A percentile compares a stretch with the other conserved stretches of the same genome.
phyloP scores from a whole-genome alignment of 2,797 vertebrate species.

The Sebastes glaucus region DNA sequence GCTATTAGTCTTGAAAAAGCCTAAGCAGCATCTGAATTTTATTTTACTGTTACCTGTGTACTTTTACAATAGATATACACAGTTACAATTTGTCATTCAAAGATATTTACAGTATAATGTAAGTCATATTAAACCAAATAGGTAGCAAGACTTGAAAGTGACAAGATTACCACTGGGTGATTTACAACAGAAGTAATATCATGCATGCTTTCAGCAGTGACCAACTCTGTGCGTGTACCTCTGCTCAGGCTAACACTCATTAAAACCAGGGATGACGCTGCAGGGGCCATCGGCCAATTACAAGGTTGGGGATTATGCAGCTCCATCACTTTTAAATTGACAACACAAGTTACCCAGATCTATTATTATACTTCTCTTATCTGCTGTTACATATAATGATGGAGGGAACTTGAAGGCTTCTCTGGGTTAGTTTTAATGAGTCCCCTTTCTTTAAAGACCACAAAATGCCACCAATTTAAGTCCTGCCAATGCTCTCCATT shows the following conservation, averaged over 20 bases:
- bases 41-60: not conserved
- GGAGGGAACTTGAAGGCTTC: slow-evolving; percentile 88
- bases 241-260: slow-evolving; percentile 89
- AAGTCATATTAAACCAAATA: slow-evolving; percentile 34
- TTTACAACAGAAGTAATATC: slow-evolving; percentile 49
- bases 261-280: slow-evolving; percentile 86
- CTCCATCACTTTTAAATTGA: slow-evolving; percentile 96
- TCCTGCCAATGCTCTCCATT: slow-evolving; percentile 95
- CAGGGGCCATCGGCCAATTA: slow-evolving; percentile 82
- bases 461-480: slow-evolving; percentile 99
- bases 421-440: slow-evolving; percentile 94
- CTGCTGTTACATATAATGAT: slow-evolving; percentile 95
- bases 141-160: slow-evolving; percentile 31
- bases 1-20: not conserved
- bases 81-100: not conserved
- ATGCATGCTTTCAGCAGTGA: slow-evolving; percentile 68
- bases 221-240: slow-evolving; percentile 77
- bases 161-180: slow-evolving; percentile 27
- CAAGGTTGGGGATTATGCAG: slow-evolving; percentile 87
- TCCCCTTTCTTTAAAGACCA: slow-evolving; percentile 90
- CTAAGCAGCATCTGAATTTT: not conserved
- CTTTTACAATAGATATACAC: not conserved
- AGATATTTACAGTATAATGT: slow-evolving; percentile 18
- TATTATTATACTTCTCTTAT: slow-evolving; percentile 98
- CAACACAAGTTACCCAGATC: slow-evolving; percentile 96